Base-by-base conservation (phyloP, 1,140 invertebrate genomes). In the Tetragonula clypearis region DNA sequence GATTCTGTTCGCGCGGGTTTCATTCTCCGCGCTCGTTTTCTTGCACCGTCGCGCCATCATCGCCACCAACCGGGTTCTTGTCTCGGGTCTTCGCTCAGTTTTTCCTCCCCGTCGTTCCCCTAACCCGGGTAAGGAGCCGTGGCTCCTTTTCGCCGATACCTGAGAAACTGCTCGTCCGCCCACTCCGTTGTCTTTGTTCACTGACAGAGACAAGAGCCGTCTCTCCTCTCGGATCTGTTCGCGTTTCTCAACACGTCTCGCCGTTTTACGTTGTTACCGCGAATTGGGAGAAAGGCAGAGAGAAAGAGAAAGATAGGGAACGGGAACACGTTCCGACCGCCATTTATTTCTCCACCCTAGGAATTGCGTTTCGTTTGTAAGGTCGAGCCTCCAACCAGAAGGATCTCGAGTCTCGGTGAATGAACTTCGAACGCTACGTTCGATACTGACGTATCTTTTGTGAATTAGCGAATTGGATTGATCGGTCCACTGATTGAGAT, bases 1-100 rank as follows among this genome's bases (percentile, higher is more conserved):
- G 83, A 84, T 91, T 87, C 80, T 80, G 79, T 82, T 80, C 71
- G 68, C 65, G 58, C 71, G 75, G 41, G 72, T 84, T 87, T 82
- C 87, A 86, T 80, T 74, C 83, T 65, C 73, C 62, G 71, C 58
- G 66, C 73, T 86, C 82, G 53, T 82, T 82, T 86, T 84, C 87
- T 89, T 88, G 80, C 68, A 56, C 68, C 56, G 85, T 55, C 80
- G 80, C 56, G 84, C 65, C 85, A 77, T 49, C 88, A 60, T 62
- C 72, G 72, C 62, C 56, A 15, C 14, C 62, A n/a, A 26, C 41
- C 3, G 15, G 21, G 9, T 30, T 30, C 30, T 30, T 30, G 30
- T 2, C 74, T 69, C 69, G 79, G 55, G 71, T 79, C 30, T 30
- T 30, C 82, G 75, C 69, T 83, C 41, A 8, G 84, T 82, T 86